phyloP scores from a whole-genome alignment of 2,797 vertebrate genomes.

The Fundulus diaphanus region DNA sequence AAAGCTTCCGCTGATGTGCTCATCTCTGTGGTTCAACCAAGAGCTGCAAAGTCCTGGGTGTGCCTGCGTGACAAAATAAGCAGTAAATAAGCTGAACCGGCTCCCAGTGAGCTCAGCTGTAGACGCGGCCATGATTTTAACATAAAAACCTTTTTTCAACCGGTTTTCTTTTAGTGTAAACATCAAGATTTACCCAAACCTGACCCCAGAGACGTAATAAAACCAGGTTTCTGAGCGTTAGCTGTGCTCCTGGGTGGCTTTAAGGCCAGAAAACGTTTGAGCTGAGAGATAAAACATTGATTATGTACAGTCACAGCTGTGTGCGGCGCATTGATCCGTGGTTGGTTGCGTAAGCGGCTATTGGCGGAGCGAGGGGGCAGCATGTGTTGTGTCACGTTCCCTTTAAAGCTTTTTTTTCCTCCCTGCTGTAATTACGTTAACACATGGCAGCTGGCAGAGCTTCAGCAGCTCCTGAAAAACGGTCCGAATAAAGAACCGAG shows the following conservation, averaged over 20 bases:
- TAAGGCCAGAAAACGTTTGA: neutral
- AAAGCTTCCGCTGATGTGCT: neutral
- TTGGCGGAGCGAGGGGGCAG: neutral
- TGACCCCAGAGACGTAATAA: neutral
- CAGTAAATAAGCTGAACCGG: neutral
- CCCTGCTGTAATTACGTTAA: constrained; percentile 64
- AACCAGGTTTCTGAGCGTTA: no score
- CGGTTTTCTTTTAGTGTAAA: no score
- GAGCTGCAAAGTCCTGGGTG: neutral
- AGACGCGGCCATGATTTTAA: no score
- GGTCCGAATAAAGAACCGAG: constrained; percentile 68
- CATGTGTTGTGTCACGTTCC: constrained; percentile 14
- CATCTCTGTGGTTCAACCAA: neutral
- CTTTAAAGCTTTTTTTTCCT: neutral
- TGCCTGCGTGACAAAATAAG: neutral
- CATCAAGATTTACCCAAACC: neutral
- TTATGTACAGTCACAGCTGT: constrained; percentile 19
- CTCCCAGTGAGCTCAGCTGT: no score
- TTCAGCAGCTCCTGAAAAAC: constrained; percentile 61
- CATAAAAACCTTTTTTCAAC: no score
- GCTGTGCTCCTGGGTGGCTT: no score
- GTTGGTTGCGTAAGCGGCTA: constrained; percentile 7
- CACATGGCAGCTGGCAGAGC: constrained; percentile 55
- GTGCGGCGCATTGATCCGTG: constrained; percentile 39
- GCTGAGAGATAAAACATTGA: constrained; percentile 23